Evolutionary conservation across 2,113 vertebrate genomes (phyloP).

Genomic region (Sprattus sprattus): DNA sequence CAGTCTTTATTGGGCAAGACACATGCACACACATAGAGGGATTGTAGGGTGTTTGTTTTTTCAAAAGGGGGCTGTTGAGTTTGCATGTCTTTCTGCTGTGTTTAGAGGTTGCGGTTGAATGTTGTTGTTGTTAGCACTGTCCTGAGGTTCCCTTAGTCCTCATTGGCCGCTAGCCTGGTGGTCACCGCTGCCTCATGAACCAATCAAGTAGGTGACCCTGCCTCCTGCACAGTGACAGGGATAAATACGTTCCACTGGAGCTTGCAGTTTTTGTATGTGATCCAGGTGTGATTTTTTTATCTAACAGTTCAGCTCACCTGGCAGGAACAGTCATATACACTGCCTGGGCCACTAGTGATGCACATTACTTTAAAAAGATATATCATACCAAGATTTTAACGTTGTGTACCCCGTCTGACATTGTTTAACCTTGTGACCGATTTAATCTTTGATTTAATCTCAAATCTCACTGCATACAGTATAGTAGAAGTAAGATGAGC

Average conservation of each 20-base stretch:
- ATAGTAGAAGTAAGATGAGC: background rate
- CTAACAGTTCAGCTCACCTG: background rate
- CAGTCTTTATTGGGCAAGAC: background rate
- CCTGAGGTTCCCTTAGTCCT: background rate
- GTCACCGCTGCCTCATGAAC: background rate
- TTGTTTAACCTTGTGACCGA: background rate
- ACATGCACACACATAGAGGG: background rate
- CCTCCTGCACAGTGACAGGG: background rate
- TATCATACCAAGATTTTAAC: too few species aligned
- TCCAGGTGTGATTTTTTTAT: slow-evolving; percentile 11
- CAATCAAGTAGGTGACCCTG: slow-evolving; percentile 9
- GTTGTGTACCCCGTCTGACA: background rate
- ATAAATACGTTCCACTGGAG: background rate
- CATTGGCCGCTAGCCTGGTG: background rate
- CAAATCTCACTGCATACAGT: background rate
- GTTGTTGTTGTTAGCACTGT: background rate
- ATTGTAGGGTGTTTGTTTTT: background rate
- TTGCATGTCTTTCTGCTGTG: background rate
- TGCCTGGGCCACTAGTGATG: background rate
- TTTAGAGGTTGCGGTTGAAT: slow-evolving; percentile 11
- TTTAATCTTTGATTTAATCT: background rate
- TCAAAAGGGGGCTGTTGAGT: background rate
- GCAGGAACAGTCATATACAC: background rate
- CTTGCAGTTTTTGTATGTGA: background rate
- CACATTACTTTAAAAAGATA: too few species aligned